Evolutionary conservation across 1,140 invertebrate species (phyloP).

Genomic region (Callitettix versicolor): DNA sequence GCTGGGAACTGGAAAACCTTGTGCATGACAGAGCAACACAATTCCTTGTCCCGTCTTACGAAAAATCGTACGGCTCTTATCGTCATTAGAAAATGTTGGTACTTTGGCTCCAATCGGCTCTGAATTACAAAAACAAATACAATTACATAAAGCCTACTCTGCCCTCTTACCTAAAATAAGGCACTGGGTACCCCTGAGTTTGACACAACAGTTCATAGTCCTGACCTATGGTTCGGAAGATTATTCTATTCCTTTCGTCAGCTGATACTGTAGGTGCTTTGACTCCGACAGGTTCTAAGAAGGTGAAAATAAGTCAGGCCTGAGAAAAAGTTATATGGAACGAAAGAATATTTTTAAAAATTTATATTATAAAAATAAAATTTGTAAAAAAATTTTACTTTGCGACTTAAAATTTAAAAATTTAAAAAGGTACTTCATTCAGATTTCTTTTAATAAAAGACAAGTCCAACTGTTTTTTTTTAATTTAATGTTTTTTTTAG

Average conservation of each 20-base stretch:
- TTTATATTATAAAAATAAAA: neutral
- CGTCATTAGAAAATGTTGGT: conserved; percentile 39
- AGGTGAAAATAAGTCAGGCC: neutral
- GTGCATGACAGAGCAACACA: conserved; percentile 56
- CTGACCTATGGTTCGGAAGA: conserved; percentile 37
- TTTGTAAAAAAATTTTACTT: neutral
- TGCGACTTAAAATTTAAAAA: no score
- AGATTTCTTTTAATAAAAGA: no score
- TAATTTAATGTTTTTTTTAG: no score
- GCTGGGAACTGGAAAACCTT: conserved; percentile 58
- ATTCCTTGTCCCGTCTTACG: conserved; percentile 42
- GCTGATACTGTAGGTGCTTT: conserved; percentile 51
- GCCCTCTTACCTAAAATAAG: conserved; percentile 51
- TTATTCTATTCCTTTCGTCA: conserved; percentile 36
- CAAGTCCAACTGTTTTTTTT: no score
- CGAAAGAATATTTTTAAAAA: neutral
- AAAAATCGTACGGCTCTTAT: conserved; percentile 32
- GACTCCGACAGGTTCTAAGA: conserved; percentile 49
- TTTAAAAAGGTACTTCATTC: no score
- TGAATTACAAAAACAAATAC: conserved; percentile 24
- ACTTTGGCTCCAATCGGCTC: conserved; percentile 50
- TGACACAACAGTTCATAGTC: conserved; percentile 52
- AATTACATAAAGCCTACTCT: neutral
- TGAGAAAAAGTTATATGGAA: neutral
- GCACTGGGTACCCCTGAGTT: conserved; percentile 57